Evolutionary conservation across 1,140 invertebrate genomes (phyloP), one percentile per base, ranked within the genome.

Genomic region (Drosophila navojoa): DNA sequence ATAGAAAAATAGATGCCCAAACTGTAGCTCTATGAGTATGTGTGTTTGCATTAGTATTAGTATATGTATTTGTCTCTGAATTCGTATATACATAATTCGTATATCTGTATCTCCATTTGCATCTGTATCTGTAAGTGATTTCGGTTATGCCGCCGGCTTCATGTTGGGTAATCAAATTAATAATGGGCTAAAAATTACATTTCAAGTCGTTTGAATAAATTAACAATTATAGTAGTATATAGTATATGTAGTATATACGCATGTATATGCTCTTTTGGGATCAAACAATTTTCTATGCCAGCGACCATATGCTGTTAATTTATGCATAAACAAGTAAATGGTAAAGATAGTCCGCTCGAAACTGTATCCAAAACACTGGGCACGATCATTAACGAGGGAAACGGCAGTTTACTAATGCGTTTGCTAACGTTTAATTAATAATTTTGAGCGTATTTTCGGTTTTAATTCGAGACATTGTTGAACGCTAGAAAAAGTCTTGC

Each of bases 111-210:
- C n/a, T 35, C 35, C 45, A 44, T 64, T n/a, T 38, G 42, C 62
- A 32, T 69, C 15, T 66, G 45, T 58, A 47, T 58, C 16, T 71
- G 53, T 81, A 58, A 64, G 58, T 80, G 52, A 63, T 68, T 72
- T 61, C 29, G 58, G 69, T 69, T 64, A 61, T 53, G 66, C 63
- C 49, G 50, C 40, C 71, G 74, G 71, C 71, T 50, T 68, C 55
- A 42, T 59, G 60, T 87, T 81, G 81, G 71, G 82, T 81, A 85
- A 86, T 86, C 76, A 80, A 87, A 77, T 85, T 81, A 85, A 85
- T 85, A 85, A 87, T 85, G 80, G 67, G 60, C 54, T 47, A 62
- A 74, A 85, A 85, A 81, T 87, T 85, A 81, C 75, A 81, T 78
- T 86, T 52, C 60, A 70, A 72, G 75, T 76, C 77, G 76, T 80